These are phyloP conservation scores for Cremastinae sp. DNA, from an alignment of 2,888 invertebrate genomes.

Conservation along the genomic window DNA sequence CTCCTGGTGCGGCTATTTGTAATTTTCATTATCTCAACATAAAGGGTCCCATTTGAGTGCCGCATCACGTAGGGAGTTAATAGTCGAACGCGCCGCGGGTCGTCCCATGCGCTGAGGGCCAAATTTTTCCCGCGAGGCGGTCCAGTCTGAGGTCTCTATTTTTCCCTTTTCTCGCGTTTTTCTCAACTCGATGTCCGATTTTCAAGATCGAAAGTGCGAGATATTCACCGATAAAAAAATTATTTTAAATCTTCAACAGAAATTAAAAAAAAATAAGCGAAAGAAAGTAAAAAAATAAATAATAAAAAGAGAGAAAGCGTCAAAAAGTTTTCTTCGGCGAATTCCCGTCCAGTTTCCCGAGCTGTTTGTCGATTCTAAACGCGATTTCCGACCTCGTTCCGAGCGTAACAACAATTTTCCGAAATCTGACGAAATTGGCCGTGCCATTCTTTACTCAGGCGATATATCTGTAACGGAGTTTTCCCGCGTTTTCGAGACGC, in stretches of 20 bases:
- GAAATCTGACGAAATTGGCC: slow-evolving; percentile 81
- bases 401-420: slow-evolving; percentile 79
- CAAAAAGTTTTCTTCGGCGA: slow-evolving; percentile 32
- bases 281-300: slow-evolving; percentile 1
- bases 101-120: slow-evolving; percentile 29
- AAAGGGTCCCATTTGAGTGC: slow-evolving; percentile 78
- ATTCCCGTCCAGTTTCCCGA: slow-evolving; percentile 32
- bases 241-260: too few relatives aligned
- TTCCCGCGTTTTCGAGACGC: slow-evolving; percentile 10
- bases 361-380: slow-evolving; percentile 75
- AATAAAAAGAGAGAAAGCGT: slow-evolving; percentile 3
- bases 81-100: slow-evolving; percentile 71
- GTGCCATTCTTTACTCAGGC: slow-evolving; percentile 62
- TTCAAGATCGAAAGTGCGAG: not conserved
- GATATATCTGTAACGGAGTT: slow-evolving; percentile 26
- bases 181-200: slow-evolving; percentile 17
- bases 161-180: slow-evolving; percentile 39
- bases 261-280: slow-evolving; percentile 9
- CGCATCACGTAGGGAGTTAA: slow-evolving; percentile 78
- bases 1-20: slow-evolving; percentile 75
- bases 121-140: slow-evolving; percentile 43
- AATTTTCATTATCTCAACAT: slow-evolving; percentile 80
- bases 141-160: slow-evolving; percentile 47
- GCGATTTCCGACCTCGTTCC: slow-evolving; percentile 73
- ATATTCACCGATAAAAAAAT: slow-evolving; percentile 8